Evolutionary conservation across 2,888 invertebrate genomes (phyloP), one percentile per base, ranked within the genome.

Genomic region (Pammene fasciana): DNA sequence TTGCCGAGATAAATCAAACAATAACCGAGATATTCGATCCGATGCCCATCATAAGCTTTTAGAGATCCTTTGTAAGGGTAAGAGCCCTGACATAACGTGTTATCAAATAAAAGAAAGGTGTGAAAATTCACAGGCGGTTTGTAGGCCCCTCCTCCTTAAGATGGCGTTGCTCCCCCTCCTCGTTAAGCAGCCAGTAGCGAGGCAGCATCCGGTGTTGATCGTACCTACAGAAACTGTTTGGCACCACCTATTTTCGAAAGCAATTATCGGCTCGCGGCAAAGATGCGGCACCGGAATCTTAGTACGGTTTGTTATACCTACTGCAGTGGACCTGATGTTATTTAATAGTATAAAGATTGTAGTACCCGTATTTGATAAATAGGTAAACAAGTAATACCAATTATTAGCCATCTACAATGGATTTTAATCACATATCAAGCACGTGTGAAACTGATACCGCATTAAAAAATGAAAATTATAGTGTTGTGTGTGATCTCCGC

Each of bases 81-180:
- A 91, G 89, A 88, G 87, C 86, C 84, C 89, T 89, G 89, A 90
- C 87, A 90, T 90, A 90, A 90, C 87, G 87, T 87, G 88, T 89
- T 92, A 91, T 88, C 92, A 91, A 92, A 92, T 91, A 91, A 90
- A 91, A 90, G 91, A 91, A 92, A 92, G 92, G 92, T 92, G 92
- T 91, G 90, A 92, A 92, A 89, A 89, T 90, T 92, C 92, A 86
- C 92, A 92, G 89, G 85, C 87, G 83, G 82, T 79, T 79, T 80
- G 26, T 26, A 26, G 74, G 89, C 92, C 80, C 89, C 92, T 84
- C 92, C 92, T 84, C 82, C 88, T 85, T 82, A 92, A 90, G 87
- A 92, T 92, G 92, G 92, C 90, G 90, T 81, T 79, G 84, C 85
- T 89, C 92, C 92, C 86, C 81, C 92, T 85, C 81, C 71, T 50